A percentile compares a stretch with the other conserved stretches of the same genome.
Conservation (phyloP, 2,888 invertebrate species). For the Drosophila neutralis region DNA sequence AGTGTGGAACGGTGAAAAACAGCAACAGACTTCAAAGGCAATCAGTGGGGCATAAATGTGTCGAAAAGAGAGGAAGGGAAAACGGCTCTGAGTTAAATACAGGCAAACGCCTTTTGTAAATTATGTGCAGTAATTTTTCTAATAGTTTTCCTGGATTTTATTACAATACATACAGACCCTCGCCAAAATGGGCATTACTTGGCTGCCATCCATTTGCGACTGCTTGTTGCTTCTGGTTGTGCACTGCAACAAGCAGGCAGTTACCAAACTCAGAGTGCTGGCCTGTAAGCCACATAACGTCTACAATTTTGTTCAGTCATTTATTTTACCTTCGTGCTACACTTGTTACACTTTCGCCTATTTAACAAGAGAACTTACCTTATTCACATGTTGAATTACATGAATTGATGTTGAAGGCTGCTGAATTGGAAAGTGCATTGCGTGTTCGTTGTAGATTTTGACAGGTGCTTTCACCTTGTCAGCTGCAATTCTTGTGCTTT, state of each 20-base stretch:
- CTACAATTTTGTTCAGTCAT: conserved; percentile 17
- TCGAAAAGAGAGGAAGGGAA: background rate
- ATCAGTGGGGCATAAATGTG: conserved; percentile 41
- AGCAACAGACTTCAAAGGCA: conserved; percentile 51
- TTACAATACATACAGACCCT: conserved; percentile 3
- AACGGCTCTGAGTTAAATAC: conserved; percentile 16
- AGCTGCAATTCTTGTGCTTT: conserved; percentile 40
- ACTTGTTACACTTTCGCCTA: conserved; percentile 1
- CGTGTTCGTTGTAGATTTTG: conserved; percentile 21
- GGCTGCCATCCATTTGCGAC: conserved; percentile 16
- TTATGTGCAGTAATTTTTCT: conserved; percentile 70
- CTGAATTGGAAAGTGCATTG: conserved; percentile 22
- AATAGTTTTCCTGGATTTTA: conserved; percentile 63
- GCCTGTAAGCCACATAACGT: conserved; percentile 23
- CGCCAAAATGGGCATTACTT: conserved; percentile 6
- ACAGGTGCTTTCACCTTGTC: conserved; percentile 17
- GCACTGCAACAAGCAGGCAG: conserved; percentile 12
- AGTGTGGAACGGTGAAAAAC: conserved; percentile 11
- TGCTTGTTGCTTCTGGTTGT: conserved; percentile 44
- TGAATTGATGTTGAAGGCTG: conserved; percentile 8
- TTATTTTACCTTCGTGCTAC: conserved; percentile 9
- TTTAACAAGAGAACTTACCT: conserved; percentile 1
- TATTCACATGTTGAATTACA: background rate
- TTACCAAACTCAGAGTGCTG: conserved; percentile 5
- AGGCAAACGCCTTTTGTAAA: conserved; percentile 37